Conservation (phyloP, 2,113 vertebrate genomes). For the Cryptomyrus ogoouensis region DNA sequence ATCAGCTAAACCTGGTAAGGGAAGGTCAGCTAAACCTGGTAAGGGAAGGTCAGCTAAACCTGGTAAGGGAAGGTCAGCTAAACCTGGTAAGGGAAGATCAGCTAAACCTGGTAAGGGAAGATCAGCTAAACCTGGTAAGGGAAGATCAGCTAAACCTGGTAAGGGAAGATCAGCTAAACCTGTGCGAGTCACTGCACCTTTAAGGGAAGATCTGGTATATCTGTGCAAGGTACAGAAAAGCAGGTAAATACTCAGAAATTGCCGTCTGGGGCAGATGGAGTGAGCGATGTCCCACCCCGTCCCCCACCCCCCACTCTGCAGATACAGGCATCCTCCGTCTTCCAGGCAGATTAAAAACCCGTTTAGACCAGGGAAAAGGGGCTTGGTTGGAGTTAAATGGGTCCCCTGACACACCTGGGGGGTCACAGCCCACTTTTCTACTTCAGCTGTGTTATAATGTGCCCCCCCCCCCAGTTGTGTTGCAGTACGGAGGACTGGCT, state of each 20-base stretch:
- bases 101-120: too few relatives aligned
- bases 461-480: background rate
- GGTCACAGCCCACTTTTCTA: background rate
- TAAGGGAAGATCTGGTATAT: background rate
- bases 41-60: too few relatives aligned
- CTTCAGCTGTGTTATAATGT: background rate
- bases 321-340: background rate
- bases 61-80: too few relatives aligned
- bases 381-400: background rate
- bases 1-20: background rate
- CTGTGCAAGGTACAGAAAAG: background rate
- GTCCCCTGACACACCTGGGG: background rate
- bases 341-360: background rate
- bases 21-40: background rate
- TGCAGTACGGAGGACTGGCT: background rate
- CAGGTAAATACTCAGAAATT: background rate
- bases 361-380: background rate
- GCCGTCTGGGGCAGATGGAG: background rate
- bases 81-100: too few relatives aligned
- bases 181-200: background rate
- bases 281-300: background rate
- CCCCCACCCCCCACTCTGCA: background rate
- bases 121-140: background rate
- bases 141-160: background rate
- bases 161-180: background rate